Percentiles rank a stretch among this genome's conserved stretches.
Evolutionary conservation across 2,888 invertebrate genomes (phyloP).

Genomic region (Orchestes rusci): DNA sequence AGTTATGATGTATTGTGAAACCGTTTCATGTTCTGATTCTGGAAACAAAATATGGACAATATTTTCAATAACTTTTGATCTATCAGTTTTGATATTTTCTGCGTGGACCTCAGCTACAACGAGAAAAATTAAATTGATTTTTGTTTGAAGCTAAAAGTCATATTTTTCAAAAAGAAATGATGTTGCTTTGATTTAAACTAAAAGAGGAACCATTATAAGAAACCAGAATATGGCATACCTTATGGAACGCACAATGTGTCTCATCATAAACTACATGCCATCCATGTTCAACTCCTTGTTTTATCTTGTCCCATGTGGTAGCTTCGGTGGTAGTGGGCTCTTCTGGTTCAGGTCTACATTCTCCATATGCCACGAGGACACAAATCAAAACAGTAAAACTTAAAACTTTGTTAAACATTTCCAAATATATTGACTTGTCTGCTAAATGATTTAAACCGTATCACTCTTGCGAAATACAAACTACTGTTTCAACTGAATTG

Average conservation of each 20-base stretch:
- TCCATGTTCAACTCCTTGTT: constrained; percentile 17
- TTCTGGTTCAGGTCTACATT: constrained; percentile 5
- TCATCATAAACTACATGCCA: constrained; percentile 18
- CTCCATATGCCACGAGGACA: not conserved
- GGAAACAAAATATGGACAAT: no score
- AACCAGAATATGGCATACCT: constrained; percentile 19
- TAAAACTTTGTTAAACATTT: constrained; percentile 1
- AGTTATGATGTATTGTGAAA: no score
- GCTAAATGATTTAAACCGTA: not conserved
- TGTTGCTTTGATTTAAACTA: no score
- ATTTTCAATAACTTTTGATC: no score
- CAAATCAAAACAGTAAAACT: constrained; percentile 4
- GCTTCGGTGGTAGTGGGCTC: constrained; percentile 6
- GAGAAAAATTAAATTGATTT: no score
- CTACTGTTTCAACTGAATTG: no score
- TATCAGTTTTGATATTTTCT: no score
- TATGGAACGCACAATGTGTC: constrained; percentile 21
- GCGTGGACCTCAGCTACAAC: no score
- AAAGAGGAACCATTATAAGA: no score
- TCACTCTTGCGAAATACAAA: constrained; percentile 10
- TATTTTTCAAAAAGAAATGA: no score
- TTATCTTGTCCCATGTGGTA: constrained; percentile 20
- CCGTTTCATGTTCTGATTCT: no score
- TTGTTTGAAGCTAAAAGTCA: no score
- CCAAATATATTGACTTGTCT: not conserved